Evolutionary conservation across 2,797 vertebrate genomes (phyloP).

Genomic region (Helicolenus hilgendorfi): DNA sequence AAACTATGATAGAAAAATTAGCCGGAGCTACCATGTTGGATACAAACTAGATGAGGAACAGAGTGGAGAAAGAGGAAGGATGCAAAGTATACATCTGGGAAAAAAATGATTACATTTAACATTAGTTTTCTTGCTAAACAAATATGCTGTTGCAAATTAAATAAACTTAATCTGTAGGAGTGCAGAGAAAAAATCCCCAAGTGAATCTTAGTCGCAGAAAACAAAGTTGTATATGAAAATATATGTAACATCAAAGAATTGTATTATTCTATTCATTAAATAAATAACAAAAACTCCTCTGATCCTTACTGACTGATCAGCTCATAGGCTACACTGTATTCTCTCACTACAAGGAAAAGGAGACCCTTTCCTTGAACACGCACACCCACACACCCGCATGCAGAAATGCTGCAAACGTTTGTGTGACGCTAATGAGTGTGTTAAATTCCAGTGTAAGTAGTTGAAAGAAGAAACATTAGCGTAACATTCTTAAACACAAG

Average conservation of each 20-base stretch:
- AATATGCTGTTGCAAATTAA: neutral
- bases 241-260: neutral
- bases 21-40: neutral
- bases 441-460: slow-evolving; percentile 73
- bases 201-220: neutral
- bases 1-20: slow-evolving; percentile 4
- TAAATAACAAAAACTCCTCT: neutral
- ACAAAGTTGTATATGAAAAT: neutral
- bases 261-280: neutral
- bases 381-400: slow-evolving; percentile 1
- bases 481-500: slow-evolving; percentile 60
- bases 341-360: slow-evolving; percentile 4
- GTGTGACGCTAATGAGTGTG: slow-evolving; percentile 68
- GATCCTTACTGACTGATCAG: neutral
- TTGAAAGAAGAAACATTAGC: slow-evolving; percentile 83
- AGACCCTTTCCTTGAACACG: slow-evolving; percentile 10
- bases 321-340: neutral
- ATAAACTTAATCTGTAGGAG: neutral
- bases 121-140: neutral
- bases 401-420: slow-evolving; percentile 51
- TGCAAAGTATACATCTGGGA: neutral
- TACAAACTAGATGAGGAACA: slow-evolving; percentile 6
- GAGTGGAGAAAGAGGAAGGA: neutral
- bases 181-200: neutral
- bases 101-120: neutral